Evolutionary conservation across 2,888 invertebrate genomes (phyloP).

Genomic region (Graphium colonna): DNA sequence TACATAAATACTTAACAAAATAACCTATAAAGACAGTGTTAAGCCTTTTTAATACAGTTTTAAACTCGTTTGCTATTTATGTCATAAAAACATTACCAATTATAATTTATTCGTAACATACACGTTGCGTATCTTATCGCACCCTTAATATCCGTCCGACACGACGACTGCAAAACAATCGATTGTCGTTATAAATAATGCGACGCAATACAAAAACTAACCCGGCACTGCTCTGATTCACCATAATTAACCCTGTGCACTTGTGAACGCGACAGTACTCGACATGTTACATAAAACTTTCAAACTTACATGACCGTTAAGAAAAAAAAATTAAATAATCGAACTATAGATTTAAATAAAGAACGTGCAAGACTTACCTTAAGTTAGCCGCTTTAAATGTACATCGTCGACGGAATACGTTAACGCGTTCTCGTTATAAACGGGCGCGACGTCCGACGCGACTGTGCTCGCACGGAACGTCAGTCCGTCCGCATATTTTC

Average conservation of each 20-base stretch:
- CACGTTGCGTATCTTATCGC: not conserved
- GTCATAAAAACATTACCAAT: no score
- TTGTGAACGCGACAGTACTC: not conserved
- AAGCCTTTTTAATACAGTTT: no score
- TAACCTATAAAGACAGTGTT: no score
- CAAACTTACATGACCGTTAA: no score
- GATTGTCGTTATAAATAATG: not conserved
- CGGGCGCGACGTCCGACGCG: conserved; percentile 51
- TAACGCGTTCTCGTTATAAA: conserved; percentile 42
- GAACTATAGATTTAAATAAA: no score
- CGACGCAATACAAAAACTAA: not conserved
- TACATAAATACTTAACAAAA: no score
- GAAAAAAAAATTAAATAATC: no score
- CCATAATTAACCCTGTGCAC: not conserved
- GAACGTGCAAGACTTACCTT: conserved; percentile 8
- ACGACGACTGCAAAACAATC: conserved; percentile 4
- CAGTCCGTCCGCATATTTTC: conserved; percentile 65
- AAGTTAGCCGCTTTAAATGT: not conserved
- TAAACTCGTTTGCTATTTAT: no score
- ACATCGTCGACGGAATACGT: not conserved
- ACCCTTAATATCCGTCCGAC: not conserved
- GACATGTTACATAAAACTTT: not conserved
- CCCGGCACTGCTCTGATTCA: not conserved
- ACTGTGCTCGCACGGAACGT: conserved; percentile 56
- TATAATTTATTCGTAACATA: not conserved